phyloP scores from a whole-genome alignment of 2,888 invertebrate genomes.

The Capitulum mitella region DNA sequence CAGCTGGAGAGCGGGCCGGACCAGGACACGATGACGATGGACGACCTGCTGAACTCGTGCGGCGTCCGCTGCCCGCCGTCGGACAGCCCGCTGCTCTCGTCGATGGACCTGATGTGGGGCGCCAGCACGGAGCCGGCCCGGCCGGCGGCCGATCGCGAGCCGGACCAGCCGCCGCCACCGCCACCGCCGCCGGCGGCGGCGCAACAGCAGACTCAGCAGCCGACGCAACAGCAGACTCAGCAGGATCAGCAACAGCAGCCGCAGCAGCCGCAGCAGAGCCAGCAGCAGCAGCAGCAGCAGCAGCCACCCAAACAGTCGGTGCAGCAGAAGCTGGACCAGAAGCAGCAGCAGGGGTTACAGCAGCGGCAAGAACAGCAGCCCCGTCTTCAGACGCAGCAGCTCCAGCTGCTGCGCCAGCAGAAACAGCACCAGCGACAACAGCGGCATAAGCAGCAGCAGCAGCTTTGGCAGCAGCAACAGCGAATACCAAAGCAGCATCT shows the following conservation, averaged over 20 bases:
- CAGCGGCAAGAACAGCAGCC: neutral
- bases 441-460: neutral
- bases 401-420: neutral
- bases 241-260: neutral
- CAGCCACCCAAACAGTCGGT: neutral
- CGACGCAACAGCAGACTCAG: neutral
- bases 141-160: neutral
- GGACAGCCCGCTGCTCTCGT: slow-evolving; percentile 13
- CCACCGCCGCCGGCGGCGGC: neutral
- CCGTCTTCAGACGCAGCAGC: neutral
- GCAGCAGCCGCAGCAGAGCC: neutral
- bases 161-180: neutral
- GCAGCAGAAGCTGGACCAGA: neutral
- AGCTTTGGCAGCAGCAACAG: neutral
- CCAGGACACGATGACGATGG: neutral
- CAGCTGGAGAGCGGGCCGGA: neutral
- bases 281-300: slow-evolving; percentile 11
- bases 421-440: neutral
- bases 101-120: slow-evolving; percentile 18
- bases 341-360: neutral
- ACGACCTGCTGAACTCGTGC: neutral
- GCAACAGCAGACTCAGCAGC: neutral
- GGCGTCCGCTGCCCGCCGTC: neutral
- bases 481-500: neutral
- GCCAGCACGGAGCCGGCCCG: neutral